Conservation (phyloP, 2,113 vertebrate genomes). For the Alosa alosa region DNA sequence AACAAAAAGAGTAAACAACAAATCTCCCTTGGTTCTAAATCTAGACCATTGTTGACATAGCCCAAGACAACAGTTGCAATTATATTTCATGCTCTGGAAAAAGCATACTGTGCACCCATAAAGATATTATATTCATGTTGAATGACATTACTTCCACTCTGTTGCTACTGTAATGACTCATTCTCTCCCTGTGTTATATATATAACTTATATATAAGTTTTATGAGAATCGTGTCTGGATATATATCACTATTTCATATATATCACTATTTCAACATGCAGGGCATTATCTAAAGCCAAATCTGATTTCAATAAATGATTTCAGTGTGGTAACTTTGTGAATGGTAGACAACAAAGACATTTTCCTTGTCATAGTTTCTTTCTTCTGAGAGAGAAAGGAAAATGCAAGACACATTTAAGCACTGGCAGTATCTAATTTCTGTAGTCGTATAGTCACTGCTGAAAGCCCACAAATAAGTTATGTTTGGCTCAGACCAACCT, state of each 20-base stretch:
- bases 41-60: constrained; percentile 51
- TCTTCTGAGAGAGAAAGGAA: too few species aligned
- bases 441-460: not conserved
- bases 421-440: not conserved
- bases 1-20: constrained; percentile 48
- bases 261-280: constrained; percentile 38
- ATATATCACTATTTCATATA: constrained; percentile 35
- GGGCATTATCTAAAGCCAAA: too few species aligned
- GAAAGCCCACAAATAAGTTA: not conserved
- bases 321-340: too few species aligned
- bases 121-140: constrained; percentile 28
- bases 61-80: constrained; percentile 49
- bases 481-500: constrained; percentile 83
- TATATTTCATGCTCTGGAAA: constrained; percentile 28
- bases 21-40: constrained; percentile 45
- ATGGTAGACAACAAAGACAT: too few species aligned
- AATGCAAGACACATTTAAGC: not conserved
- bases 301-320: too few species aligned
- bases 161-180: constrained; percentile 25
- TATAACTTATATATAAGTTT: too few species aligned
- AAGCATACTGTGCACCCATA: constrained; percentile 2
- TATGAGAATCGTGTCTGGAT: constrained; percentile 36
- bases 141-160: constrained; percentile 24
- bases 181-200: constrained; percentile 33
- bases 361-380: too few species aligned